phyloP scores from a whole-genome alignment of 2,888 invertebrate species.

The Limnephilus rhombicus region DNA sequence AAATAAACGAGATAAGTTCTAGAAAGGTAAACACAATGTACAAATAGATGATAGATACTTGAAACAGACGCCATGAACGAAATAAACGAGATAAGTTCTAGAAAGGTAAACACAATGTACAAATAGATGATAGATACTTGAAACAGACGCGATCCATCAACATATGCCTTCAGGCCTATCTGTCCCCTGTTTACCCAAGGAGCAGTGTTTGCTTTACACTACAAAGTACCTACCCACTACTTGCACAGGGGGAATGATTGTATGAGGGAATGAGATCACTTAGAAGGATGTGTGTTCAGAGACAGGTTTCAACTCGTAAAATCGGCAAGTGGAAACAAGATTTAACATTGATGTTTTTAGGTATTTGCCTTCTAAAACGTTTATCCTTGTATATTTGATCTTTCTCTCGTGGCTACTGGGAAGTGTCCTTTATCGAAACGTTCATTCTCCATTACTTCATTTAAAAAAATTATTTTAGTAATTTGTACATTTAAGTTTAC shows the following conservation, averaged over 20 bases:
- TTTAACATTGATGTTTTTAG: not conserved
- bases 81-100: not conserved
- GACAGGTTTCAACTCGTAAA: not conserved
- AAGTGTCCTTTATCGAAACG: too few relatives aligned
- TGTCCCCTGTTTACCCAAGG: not conserved
- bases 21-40: not conserved
- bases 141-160: not conserved
- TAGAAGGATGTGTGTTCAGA: not conserved
- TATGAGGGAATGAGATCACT: not conserved
- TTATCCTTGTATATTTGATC: too few relatives aligned
- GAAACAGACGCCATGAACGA: not conserved
- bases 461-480: too few relatives aligned
- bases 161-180: not conserved
- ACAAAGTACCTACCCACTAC: not conserved
- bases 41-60: not conserved
- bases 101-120: not conserved
- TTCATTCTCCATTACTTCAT: too few relatives aligned
- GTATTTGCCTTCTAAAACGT: too few relatives aligned
- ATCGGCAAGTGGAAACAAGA: not conserved
- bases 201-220: not conserved
- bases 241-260: not conserved
- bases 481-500: too few relatives aligned
- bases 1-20: not conserved
- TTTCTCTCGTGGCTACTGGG: too few relatives aligned
- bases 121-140: not conserved